phyloP scores from a whole-genome alignment of 2,888 invertebrate genomes.

The Vesta saturnalis region DNA sequence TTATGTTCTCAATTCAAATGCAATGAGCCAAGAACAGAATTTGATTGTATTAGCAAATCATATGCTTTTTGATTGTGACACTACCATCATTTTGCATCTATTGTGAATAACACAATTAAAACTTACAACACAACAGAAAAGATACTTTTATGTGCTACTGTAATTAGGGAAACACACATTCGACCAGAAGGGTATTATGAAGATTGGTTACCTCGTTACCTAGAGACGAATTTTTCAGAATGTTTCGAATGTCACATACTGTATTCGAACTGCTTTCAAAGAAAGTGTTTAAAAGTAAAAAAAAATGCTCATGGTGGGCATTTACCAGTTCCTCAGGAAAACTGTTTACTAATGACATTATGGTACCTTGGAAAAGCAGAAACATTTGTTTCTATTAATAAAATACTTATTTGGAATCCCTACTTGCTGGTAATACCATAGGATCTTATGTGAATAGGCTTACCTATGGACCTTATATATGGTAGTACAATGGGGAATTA shows the following conservation, averaged over 20 bases:
- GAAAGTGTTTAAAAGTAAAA: neutral
- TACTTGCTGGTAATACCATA: too few species aligned
- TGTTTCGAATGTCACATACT: conserved; percentile 1
- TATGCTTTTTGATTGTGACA: conserved; percentile 1
- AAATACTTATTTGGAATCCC: neutral
- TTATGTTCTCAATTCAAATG: conserved; percentile 3
- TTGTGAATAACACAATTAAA: neutral
- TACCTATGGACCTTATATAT: too few species aligned
- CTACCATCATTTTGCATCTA: neutral
- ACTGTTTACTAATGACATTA: neutral
- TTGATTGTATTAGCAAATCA: too few species aligned
- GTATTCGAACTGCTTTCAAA: neutral
- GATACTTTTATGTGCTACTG: conserved; percentile 2
- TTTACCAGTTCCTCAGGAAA: neutral
- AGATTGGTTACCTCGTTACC: too few species aligned
- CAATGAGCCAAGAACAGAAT: conserved; percentile 5
- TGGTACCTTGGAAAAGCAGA: conserved; percentile 13
- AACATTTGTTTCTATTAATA: neutral
- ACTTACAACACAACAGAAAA: neutral
- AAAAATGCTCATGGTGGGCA: conserved; percentile 10
- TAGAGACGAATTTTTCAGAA: neutral
- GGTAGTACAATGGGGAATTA: too few species aligned
- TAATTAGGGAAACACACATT: neutral
- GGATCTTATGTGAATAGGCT: too few species aligned
- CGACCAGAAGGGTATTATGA: too few species aligned